Percentiles rank a stretch among this genome's conserved stretches.
phyloP scores from a whole-genome alignment of 2,797 vertebrate species.

The Euthynnus affinis region DNA sequence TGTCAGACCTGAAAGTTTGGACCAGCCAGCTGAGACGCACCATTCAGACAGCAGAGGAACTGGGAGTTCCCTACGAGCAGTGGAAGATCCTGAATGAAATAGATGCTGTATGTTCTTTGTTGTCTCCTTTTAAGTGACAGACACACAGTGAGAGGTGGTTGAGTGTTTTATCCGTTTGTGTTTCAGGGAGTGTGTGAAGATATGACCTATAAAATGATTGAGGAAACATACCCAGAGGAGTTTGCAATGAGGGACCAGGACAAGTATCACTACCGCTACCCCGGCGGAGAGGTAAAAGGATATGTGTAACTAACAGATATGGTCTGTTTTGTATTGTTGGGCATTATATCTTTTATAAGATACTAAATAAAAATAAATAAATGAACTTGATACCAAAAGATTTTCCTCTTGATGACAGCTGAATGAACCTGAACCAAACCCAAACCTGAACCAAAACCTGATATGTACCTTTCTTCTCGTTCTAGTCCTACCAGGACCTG shows the following conservation, averaged over 20 bases:
- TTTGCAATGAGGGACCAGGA: slow-evolving; percentile 94
- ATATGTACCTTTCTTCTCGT: slow-evolving; percentile 27
- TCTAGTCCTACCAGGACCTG: slow-evolving; percentile 96
- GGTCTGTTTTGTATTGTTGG: neutral
- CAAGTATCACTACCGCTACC: slow-evolving; percentile 98
- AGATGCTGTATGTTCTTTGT: slow-evolving; percentile 89
- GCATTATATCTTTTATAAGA: too few species aligned
- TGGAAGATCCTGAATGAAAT: slow-evolving; percentile 99
- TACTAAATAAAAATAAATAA: neutral
- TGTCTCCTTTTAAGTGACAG: neutral
- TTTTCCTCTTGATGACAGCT: neutral
- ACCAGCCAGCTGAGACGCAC: slow-evolving; percentile 96
- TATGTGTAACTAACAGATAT: neutral
- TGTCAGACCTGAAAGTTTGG: slow-evolving; percentile 96
- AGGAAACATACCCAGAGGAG: slow-evolving; percentile 91
- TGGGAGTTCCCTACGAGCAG: slow-evolving; percentile 94
- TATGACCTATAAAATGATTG: slow-evolving; percentile 93
- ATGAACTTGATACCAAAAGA: neutral
- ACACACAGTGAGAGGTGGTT: neutral
- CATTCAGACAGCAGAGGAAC: slow-evolving; percentile 95
- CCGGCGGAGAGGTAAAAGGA: slow-evolving; percentile 92
- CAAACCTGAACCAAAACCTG: neutral
- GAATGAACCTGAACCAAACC: neutral
- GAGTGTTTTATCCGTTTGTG: slow-evolving; percentile 23
- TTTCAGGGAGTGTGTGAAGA: slow-evolving; percentile 96